Base-by-base conservation (phyloP, 2,113 vertebrate genomes). In the Scytalopus superciliaris region DNA sequence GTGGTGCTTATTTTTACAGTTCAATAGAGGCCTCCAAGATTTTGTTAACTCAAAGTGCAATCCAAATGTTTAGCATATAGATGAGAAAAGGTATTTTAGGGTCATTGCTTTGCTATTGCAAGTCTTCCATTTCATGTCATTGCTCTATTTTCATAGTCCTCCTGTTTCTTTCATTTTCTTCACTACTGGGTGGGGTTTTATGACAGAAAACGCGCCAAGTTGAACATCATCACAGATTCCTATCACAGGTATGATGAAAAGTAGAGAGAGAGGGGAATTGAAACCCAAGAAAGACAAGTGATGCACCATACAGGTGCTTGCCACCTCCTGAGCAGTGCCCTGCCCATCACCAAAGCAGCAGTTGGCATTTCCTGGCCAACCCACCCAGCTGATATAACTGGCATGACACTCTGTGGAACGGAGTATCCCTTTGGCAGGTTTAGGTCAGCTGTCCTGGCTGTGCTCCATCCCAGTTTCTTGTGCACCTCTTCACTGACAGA, bases 11-110 rank as follows among this genome's bases (percentile, higher is more conserved):
- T 90, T 94, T 95, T 96, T 92, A 82, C 79, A 84, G 72, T 81
- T 62, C 72, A 77, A 30, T 89, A 67, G 85, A 81, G 84, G 66
- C 68, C 60, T 89, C 56, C 40, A 67, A 90, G 79, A 95, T 95
- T 97, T 89, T 96, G 45, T 90, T 93, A 95, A 90, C 93, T 91
- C 73, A 40, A 96, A 96, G 59, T 53, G 56, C 60, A 81, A 92
- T 89, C 70, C 85, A 82, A 96, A 89, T 96, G 53, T 81, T 96
- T 97, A 96, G 88, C 94, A 95, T 96, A 96, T 95, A 96, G 88
- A 97, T 94, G 93, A 94, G 68, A 96, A 64, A 81, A 64, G 23
- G 90, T 86, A 78, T 87, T 93, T 94, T 93, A 84, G 69, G 68
- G 86, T 92, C 88, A 93, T 87, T 89, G 68, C 52, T 87, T 84